Conservation (phyloP, 2,797 vertebrate genomes). For the Myotis findleyi region DNA sequence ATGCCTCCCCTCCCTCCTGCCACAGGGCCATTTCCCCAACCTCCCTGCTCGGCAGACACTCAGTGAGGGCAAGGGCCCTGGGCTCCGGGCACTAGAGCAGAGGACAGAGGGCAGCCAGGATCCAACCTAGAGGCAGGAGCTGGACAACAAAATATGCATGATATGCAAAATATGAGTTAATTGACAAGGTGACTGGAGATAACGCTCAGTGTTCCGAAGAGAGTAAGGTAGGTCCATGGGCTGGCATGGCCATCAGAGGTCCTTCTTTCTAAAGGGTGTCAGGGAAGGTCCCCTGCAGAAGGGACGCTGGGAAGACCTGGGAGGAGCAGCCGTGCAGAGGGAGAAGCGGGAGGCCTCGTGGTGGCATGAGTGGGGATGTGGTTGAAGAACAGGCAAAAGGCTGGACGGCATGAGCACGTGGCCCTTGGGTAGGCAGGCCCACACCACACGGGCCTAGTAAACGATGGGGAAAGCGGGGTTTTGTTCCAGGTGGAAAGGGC, state of each 20-base stretch:
- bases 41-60: not conserved
- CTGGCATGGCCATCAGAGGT: not conserved
- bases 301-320: not conserved
- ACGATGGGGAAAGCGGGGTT: accelerated
- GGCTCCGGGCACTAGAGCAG: not conserved
- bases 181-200: too few relatives aligned
- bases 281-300: not conserved
- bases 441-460: not conserved
- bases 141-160: not conserved
- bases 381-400: not conserved
- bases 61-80: not conserved
- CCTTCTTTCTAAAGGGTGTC: not conserved
- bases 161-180: too few relatives aligned
- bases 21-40: not conserved
- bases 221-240: not conserved
- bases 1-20: not conserved
- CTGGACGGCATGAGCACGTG: accelerated
- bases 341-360: not conserved
- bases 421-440: not conserved
- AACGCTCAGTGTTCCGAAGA: not conserved
- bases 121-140: not conserved
- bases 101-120: not conserved
- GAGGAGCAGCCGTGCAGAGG: accelerated
- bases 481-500: too few relatives aligned
- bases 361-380: too few relatives aligned